These are phyloP conservation scores for Chelonus formosanus DNA, from an alignment of 2,888 invertebrate species.

Conservation along the genomic window DNA sequence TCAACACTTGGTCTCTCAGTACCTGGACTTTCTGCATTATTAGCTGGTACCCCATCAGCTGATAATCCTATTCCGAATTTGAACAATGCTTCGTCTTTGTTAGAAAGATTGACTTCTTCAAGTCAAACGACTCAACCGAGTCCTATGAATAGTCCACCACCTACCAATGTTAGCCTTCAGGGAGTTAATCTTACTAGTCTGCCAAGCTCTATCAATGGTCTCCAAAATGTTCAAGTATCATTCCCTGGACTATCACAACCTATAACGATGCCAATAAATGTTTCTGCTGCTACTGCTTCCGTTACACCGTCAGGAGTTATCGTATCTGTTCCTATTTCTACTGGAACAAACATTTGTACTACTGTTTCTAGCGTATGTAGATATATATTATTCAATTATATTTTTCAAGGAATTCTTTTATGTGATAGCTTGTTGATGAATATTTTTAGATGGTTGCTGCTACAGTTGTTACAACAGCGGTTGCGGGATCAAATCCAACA, in stretches of 20 bases:
- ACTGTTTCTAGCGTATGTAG: constrained; percentile 62
- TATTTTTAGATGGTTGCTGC: constrained; percentile 59
- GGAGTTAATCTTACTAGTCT: constrained; percentile 78
- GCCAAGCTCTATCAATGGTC: constrained; percentile 73
- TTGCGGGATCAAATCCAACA: constrained; percentile 60
- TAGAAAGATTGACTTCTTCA: constrained; percentile 67
- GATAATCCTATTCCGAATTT: constrained; percentile 70
- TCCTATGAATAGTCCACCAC: constrained; percentile 69
- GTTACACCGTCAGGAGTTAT: constrained; percentile 70
- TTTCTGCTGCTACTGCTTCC: constrained; percentile 72
- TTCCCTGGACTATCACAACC: constrained; percentile 87
- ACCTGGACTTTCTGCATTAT: constrained; percentile 70
- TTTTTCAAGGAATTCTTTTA: constrained; percentile 14
- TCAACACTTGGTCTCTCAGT: constrained; percentile 69
- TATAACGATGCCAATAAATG: constrained; percentile 80
- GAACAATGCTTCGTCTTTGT: constrained; percentile 67
- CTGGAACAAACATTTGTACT: constrained; percentile 63
- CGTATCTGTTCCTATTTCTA: constrained; percentile 73
- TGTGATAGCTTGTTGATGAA: background rate
- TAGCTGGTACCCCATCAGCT: constrained; percentile 71
- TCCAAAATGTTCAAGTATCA: constrained; percentile 85
- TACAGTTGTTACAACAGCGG: constrained; percentile 60
- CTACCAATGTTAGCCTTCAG: constrained; percentile 70
- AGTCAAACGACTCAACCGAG: constrained; percentile 59
- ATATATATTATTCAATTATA: constrained; percentile 10